These are phyloP conservation scores for Brevipalpus yothersi DNA, from an alignment of 1,140 invertebrate genomes.

Conservation along the genomic window DNA sequence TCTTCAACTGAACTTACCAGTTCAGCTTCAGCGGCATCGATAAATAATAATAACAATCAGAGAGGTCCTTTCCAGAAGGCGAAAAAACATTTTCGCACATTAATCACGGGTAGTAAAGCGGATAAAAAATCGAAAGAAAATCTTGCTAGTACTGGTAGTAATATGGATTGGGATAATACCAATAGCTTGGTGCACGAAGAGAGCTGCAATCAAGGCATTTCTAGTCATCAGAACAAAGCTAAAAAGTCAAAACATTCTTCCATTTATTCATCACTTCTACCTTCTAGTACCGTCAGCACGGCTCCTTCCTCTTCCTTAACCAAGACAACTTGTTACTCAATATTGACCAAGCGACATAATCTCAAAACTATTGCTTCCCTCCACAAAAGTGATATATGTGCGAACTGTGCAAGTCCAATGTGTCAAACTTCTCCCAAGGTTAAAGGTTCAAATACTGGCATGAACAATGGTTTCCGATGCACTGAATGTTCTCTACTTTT, in stretches of 20 bases:
- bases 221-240: not conserved
- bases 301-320: slow-evolving; percentile 11
- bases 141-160: not conserved
- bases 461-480: slow-evolving; percentile 39
- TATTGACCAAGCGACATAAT: slow-evolving; percentile 12
- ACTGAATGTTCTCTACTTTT: slow-evolving; percentile 51
- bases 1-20: not conserved
- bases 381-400: slow-evolving; percentile 44
- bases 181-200: not conserved
- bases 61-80: slow-evolving; percentile 15
- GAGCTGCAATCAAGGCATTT: not conserved
- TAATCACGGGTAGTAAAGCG: slow-evolving; percentile 13
- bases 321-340: slow-evolving; percentile 5
- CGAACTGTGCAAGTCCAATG: slow-evolving; percentile 44
- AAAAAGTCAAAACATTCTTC: not conserved
- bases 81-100: slow-evolving; percentile 20
- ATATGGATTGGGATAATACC: not conserved
- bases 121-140: slow-evolving; percentile 1
- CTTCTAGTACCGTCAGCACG: slow-evolving; percentile 6
- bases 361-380: slow-evolving; percentile 12
- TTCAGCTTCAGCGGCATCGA: not conserved
- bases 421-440: slow-evolving; percentile 27
- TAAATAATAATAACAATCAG: not conserved
- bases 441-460: not conserved
- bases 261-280: not conserved